Evolutionary conservation across 1,140 invertebrate species (phyloP).

Genomic region (Mizuhopecten yessoensis): DNA sequence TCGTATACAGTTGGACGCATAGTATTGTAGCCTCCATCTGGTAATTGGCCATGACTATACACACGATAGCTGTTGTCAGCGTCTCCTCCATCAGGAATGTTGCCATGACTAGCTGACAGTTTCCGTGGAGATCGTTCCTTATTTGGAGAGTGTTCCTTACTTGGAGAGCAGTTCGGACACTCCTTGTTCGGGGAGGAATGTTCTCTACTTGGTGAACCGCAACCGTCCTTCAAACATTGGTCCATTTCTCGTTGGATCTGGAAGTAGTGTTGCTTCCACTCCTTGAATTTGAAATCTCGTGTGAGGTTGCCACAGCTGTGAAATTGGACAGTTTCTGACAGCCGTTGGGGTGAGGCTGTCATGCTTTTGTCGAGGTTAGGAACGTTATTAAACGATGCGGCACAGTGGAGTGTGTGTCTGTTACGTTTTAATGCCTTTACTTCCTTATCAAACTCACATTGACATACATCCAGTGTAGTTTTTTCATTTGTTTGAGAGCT

Average conservation of each 20-base stretch:
- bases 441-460: neutral
- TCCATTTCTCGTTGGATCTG: slow-evolving; percentile 81
- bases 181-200: slow-evolving; percentile 1
- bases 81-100: neutral
- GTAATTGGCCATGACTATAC: neutral
- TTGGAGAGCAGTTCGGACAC: neutral
- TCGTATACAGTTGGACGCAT: slow-evolving; percentile 47
- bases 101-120: neutral
- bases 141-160: neutral
- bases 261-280: slow-evolving; percentile 77
- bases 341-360: neutral
- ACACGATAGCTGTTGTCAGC: neutral
- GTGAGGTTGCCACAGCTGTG: slow-evolving; percentile 58
- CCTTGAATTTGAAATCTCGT: slow-evolving; percentile 71
- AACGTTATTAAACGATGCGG: slow-evolving; percentile 29
- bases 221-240: slow-evolving; percentile 66
- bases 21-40: neutral
- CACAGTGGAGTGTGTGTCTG: neutral
- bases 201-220: neutral
- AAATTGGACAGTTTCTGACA: slow-evolving; percentile 50
- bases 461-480: neutral
- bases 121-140: neutral
- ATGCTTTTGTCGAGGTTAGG: neutral
- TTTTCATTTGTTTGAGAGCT: neutral
- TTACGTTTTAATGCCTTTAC: neutral